These are phyloP conservation scores for Hyperopisus bebe DNA, from an alignment of 2,113 vertebrate species.

Conservation along the genomic window DNA sequence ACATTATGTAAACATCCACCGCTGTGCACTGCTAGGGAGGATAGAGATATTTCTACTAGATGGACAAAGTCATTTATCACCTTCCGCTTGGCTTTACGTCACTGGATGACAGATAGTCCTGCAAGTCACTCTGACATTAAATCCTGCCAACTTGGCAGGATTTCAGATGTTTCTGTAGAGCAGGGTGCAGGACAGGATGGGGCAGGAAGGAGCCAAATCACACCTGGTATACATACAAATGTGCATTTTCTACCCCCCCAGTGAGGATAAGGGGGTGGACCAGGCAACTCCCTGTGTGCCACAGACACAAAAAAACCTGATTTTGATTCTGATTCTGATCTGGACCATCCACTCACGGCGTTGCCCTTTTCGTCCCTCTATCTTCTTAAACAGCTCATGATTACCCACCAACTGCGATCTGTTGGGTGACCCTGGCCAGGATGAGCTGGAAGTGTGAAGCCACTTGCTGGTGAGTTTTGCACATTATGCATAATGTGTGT, in stretches of 20 bases:
- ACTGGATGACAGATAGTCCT: not conserved
- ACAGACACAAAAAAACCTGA: too few relatives aligned
- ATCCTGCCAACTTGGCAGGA: not conserved
- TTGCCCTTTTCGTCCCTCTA: not conserved
- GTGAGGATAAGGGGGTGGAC: not conserved
- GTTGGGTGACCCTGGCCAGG: not conserved
- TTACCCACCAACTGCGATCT: not conserved
- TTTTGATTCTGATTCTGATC: not conserved
- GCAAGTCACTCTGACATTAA: not conserved
- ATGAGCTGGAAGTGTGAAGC: not conserved
- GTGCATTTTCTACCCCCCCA: not conserved
- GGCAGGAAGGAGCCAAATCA: not conserved
- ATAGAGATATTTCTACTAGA: not conserved
- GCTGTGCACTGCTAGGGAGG: not conserved
- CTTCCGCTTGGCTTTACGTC: not conserved
- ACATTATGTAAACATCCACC: not conserved
- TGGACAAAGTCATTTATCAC: not conserved
- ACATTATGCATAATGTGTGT: not conserved
- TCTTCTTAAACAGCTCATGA: not conserved
- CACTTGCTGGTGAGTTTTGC: not conserved
- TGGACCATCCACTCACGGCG: not conserved
- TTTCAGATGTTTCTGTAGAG: not conserved
- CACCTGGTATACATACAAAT: not conserved
- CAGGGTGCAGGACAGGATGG: not conserved
- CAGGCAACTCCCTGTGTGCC: not conserved